Evolutionary conservation across 2,113 vertebrate genomes (phyloP).

Genomic region (Chionodraco myersi): DNA sequence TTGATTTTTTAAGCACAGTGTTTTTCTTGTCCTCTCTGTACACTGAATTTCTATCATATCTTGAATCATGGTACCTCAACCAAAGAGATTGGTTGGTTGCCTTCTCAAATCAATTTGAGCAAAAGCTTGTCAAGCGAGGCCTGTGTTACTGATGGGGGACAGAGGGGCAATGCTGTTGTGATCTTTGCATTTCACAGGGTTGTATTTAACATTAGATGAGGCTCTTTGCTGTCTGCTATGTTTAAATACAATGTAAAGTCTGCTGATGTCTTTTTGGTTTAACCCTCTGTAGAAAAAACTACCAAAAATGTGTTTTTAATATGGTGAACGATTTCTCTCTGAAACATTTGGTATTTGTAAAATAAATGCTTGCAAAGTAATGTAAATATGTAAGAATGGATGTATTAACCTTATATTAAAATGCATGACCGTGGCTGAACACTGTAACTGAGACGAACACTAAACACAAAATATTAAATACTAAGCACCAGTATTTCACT

Average conservation of each 20-base stretch:
- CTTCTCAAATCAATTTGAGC: constrained; percentile 17
- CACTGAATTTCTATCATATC: constrained; percentile 2
- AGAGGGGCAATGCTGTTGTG: not conserved
- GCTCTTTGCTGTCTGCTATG: too few relatives aligned
- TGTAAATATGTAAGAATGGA: not conserved
- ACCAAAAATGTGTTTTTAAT: too few relatives aligned
- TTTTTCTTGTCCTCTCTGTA: constrained; percentile 1
- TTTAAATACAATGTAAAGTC: too few relatives aligned
- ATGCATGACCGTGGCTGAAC: not conserved
- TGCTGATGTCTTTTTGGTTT: too few relatives aligned
- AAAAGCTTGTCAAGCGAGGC: not conserved
- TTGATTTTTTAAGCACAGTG: not conserved
- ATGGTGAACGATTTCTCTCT: not conserved
- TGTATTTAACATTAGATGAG: too few relatives aligned
- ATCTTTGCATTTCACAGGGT: not conserved
- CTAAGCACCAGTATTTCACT: not conserved
- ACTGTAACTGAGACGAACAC: constrained; percentile 16
- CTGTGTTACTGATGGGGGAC: not conserved
- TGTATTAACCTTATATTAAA: constrained; percentile 8
- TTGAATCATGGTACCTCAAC: not conserved
- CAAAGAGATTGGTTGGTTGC: constrained; percentile 17
- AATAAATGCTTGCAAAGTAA: not conserved
- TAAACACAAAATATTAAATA: constrained; percentile 23
- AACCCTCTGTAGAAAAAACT: too few relatives aligned
- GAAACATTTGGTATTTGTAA: not conserved